phyloP scores from a whole-genome alignment of 2,797 vertebrate species.

The Danio kyathit region DNA sequence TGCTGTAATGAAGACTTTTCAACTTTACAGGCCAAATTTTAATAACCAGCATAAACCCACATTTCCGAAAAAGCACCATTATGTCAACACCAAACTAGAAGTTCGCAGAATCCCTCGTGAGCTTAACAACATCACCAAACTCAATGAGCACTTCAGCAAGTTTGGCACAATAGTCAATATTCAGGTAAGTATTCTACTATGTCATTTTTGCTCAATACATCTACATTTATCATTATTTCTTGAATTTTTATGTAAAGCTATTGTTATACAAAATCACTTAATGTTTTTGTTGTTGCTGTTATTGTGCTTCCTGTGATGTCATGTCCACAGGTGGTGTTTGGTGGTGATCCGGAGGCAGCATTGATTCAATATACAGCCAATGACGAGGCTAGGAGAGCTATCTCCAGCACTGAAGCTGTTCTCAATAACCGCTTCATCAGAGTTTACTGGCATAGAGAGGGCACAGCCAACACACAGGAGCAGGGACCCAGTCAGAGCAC shows the following conservation, averaged over 20 bases:
- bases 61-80: constrained; percentile 91
- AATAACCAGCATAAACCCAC: constrained; percentile 90
- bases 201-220: not conserved
- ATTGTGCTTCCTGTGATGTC: not conserved
- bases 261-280: not conserved
- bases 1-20: not conserved
- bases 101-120: constrained; percentile 95
- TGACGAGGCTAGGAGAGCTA: constrained; percentile 92
- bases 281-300: not conserved
- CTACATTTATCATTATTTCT: not conserved
- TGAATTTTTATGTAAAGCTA: not conserved
- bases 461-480: constrained; percentile 72
- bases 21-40: constrained; percentile 82
- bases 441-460: constrained; percentile 94
- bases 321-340: constrained; percentile 89
- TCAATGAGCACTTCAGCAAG: constrained; percentile 98
- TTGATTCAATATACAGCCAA: constrained; percentile 94
- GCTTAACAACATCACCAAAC: constrained; percentile 95
- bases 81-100: constrained; percentile 95
- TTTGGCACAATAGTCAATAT: constrained; percentile 99
- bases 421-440: constrained; percentile 96
- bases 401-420: constrained; percentile 94
- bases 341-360: constrained; percentile 92
- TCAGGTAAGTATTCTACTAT: constrained; percentile 81
- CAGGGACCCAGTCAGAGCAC: constrained; percentile 75